Percentiles rank a stretch among this genome's conserved stretches.
Conservation (phyloP, 2,888 invertebrate species). For the Altica lythri region DNA sequence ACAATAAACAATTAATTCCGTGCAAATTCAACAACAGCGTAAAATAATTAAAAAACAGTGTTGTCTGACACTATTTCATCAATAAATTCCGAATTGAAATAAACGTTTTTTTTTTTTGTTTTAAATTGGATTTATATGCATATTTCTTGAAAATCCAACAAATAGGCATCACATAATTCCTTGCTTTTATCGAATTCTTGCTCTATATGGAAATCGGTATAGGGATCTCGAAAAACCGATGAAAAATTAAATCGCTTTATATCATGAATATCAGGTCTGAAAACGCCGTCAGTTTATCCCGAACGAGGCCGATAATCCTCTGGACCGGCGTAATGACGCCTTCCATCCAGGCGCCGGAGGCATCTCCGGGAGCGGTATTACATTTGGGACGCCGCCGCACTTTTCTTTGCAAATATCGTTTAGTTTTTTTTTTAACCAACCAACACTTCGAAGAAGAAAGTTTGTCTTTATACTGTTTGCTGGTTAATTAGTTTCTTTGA, state of each 20-base stretch:
- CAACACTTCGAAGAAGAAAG: neutral
- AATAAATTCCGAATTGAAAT: no score
- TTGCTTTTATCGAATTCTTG: constrained; percentile 4
- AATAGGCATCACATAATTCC: constrained; percentile 11
- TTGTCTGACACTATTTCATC: no score
- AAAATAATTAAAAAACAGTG: no score
- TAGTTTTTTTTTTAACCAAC: constrained; percentile 20
- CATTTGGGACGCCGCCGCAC: constrained; percentile 19
- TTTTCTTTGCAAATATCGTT: constrained; percentile 17
- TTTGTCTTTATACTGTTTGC: constrained; percentile 9
- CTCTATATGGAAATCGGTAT: constrained; percentile 10
- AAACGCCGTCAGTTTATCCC: constrained; percentile 24
- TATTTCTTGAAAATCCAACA: constrained; percentile 5
- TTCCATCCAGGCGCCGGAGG: constrained; percentile 55
- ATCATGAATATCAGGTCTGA: constrained; percentile 22
- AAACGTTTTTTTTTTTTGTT: no score
- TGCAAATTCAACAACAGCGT: no score
- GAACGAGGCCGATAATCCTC: constrained; percentile 52
- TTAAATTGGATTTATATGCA: constrained; percentile 5
- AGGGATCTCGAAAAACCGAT: constrained; percentile 18
- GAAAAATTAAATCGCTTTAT: constrained; percentile 28
- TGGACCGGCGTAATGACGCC: constrained; percentile 57
- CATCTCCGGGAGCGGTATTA: constrained; percentile 12
- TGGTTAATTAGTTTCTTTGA: constrained; percentile 16
- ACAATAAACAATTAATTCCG: no score